Percentiles rank a stretch among this genome's conserved stretches.
phyloP scores from a whole-genome alignment of 2,797 vertebrate species.

The Simalia tracyae region DNA sequence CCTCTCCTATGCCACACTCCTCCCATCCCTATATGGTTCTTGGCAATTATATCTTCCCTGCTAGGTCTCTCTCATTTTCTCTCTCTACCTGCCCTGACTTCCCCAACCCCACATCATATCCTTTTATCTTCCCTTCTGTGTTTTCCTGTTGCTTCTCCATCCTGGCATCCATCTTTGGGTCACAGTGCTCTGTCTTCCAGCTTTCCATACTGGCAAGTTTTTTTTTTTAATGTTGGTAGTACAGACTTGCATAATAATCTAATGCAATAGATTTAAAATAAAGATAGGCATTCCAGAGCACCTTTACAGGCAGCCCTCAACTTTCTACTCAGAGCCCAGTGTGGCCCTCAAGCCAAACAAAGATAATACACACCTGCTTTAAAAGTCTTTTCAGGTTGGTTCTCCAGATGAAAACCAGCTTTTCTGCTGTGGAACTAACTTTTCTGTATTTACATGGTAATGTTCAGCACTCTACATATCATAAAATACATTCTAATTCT shows the following conservation, averaged over 20 bases:
- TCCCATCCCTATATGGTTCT: neutral
- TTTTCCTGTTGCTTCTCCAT: neutral
- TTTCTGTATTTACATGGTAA: neutral
- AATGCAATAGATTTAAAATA: neutral
- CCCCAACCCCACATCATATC: neutral
- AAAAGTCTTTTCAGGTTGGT: neutral
- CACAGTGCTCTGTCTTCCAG: neutral
- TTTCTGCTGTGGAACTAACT: neutral
- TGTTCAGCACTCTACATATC: neutral
- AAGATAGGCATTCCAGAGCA: neutral
- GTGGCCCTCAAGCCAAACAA: neutral
- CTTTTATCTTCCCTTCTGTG: neutral
- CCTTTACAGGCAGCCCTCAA: neutral
- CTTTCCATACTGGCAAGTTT: neutral
- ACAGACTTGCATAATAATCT: neutral
- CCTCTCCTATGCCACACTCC: neutral
- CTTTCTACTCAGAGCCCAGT: neutral
- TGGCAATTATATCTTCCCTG: neutral
- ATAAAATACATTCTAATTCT: neutral
- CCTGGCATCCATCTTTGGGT: neutral
- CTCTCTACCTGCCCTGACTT: neutral
- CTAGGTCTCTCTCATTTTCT: neutral
- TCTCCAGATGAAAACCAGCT: neutral
- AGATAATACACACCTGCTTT: neutral
- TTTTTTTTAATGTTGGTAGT: neutral